Evolutionary conservation across 2,888 invertebrate genomes (phyloP), one percentile per base, ranked within the genome.

Genomic region (Cataglyphis rosenhaueri): DNA sequence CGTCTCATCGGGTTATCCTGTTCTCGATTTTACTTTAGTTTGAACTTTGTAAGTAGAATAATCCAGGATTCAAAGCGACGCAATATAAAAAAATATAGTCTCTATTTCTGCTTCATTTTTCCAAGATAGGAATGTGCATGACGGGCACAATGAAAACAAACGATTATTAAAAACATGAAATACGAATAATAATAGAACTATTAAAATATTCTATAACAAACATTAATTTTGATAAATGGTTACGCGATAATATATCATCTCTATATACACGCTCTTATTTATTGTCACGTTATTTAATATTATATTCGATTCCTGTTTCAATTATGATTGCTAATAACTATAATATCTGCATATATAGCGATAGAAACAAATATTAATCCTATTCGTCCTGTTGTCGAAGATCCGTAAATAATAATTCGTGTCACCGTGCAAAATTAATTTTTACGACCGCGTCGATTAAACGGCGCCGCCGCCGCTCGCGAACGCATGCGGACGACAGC

Each of bases 391-490:
- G 41, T 18, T 12, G 59, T 12, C 32, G 73, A 21, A 12, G 59
- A 21, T 59, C 41, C 44, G 59, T 71, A 71, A 78, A 73, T 73
- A 59, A 78, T 78, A 73, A 78, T 78, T 78, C 78, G 73, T 44
- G 73, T 61, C 41, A 44, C 59, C 10, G 59, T 78, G 73, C 32
- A 78, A 73, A 78, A 78, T 78, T 78, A 78, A 78, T 78, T 78
- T 78, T 78, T 78, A 78, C 78, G 78, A 73, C 59, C 78, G 44
- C 59, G 78, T 78, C 73, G 78, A 78, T 78, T 78, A 78, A 78
- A 78, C 73, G 52, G 10, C 66, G 48, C n/a, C 52, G 65, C 41
- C 25, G 38, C 32, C 66, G 57, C 41, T 57, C 78, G 70, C 78
- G 70, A 59, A 70, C 59, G 57, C 71, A 35, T 6, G 57, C 52